Evolutionary conservation across 2,113 vertebrate species (phyloP), one percentile per base, ranked within the genome.

Genomic region (Calyptommatus sinebrachiatus): DNA sequence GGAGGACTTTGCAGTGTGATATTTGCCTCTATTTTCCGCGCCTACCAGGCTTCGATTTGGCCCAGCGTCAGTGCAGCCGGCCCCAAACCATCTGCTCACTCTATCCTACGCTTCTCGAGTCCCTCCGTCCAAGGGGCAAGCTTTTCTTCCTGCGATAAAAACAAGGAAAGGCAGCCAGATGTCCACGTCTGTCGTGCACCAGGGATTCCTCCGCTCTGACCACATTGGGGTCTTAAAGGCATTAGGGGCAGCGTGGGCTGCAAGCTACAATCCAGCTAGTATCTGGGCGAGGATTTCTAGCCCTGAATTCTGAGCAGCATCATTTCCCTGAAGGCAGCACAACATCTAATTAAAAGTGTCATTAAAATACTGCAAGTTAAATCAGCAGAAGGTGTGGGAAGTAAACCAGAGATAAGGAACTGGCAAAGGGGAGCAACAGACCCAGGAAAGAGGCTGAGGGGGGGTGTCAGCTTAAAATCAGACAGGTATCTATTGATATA

Each of bases 191-290:
- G 9, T 83, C 1, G 0, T 31, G 83, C 80, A 76, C 0, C 78
- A 85, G 86, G 84, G 75, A 75, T 78, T 2, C 76, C 83, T 41
- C 84, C 63, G 77, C 83, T 4, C 63, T 70, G 85, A 78, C 61
- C 71, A 16, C n/a, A 28, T 3, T 14, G 28, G n/a, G 8, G 24
- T 12, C n/a, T 50, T 48, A 72, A 53, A 46, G 5, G 22, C 35
- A 24, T 45, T 10, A 31, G 16, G 14, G 14, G 70, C 11, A 7
- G 70, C 1, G 12, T n/a, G 46, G 65, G 3, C 24, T 12, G 69
- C 10, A 65, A 50, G 8, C 14, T 50, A 16, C 50, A 50, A 9
- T 50, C 50, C 50, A 9, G 50, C 50, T 14, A 57, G 4, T 57
- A 4, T 14, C 16, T 57, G 53, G 53, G 14, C 1, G 18, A 18